phyloP scores from a whole-genome alignment of 2,113 vertebrate species.

The Neogobius melanostomus region DNA sequence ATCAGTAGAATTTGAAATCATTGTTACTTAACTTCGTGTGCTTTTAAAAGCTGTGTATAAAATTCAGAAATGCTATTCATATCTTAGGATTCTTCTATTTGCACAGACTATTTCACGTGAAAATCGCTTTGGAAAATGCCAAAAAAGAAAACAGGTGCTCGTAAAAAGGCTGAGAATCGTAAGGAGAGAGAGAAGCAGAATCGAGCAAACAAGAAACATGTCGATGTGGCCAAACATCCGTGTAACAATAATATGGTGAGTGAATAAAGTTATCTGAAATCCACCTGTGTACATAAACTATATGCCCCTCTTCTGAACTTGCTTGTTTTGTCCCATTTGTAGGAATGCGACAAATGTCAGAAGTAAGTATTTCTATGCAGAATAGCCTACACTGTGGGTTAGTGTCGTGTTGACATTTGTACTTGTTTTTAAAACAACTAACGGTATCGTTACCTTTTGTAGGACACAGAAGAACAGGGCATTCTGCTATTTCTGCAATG shows the following conservation, averaged over 20 bases:
- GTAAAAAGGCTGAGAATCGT: slow-evolving; percentile 95
- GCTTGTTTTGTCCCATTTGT: slow-evolving; percentile 46
- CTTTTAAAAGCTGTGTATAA: no score
- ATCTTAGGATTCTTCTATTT: no score
- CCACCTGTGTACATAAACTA: background rate
- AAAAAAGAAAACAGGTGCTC: slow-evolving; percentile 96
- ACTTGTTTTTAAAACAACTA: no score
- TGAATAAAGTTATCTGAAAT: background rate
- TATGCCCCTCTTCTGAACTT: background rate
- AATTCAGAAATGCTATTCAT: no score
- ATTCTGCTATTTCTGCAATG: slow-evolving; percentile 96
- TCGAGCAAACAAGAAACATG: slow-evolving; percentile 83
- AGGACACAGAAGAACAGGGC: slow-evolving; percentile 98
- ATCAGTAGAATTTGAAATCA: no score
- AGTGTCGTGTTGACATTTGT: no score
- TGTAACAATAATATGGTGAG: slow-evolving; percentile 91
- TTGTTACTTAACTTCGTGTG: no score
- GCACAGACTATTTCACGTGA: background rate
- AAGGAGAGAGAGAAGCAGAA: slow-evolving; percentile 93
- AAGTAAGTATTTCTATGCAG: slow-evolving; percentile 77
- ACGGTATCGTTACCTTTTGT: slow-evolving; percentile 12
- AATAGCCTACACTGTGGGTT: no score
- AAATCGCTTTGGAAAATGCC: slow-evolving; percentile 80
- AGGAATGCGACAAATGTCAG: slow-evolving; percentile 99
- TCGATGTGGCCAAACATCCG: slow-evolving; percentile 94